Conservation (phyloP, 2,113 vertebrate genomes). For the Burhinus bistriatus region DNA sequence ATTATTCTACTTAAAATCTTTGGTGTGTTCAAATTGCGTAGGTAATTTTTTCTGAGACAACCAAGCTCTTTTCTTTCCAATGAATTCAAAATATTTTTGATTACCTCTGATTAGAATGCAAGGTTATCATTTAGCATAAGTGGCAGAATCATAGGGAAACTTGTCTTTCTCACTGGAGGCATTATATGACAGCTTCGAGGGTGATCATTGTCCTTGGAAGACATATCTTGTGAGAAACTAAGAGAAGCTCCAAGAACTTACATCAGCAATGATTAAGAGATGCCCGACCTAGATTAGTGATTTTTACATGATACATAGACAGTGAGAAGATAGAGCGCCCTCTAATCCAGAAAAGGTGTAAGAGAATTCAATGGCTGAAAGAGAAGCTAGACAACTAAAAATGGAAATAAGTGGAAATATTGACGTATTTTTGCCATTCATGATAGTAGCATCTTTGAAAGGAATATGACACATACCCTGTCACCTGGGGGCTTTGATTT, state of each 20-base stretch:
- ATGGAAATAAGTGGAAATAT: background rate
- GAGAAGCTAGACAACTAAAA: background rate
- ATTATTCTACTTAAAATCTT: background rate
- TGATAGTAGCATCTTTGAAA: background rate
- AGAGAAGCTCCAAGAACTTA: background rate
- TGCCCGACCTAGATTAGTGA: background rate
- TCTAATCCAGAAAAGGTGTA: background rate
- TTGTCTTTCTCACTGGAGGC: background rate
- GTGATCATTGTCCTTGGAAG: background rate
- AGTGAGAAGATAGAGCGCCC: rapidly evolving
- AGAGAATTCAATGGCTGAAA: background rate
- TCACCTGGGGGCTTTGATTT: background rate
- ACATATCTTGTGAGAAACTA: background rate
- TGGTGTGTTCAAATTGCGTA: background rate
- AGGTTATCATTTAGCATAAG: background rate
- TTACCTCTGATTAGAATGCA: background rate
- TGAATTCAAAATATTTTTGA: background rate
- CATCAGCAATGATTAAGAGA: background rate
- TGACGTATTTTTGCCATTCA: background rate
- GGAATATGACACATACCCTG: background rate
- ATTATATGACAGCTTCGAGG: background rate
- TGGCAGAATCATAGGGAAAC: background rate
- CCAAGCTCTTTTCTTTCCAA: background rate
- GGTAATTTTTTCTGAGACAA: background rate
- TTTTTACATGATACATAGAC: background rate